These are phyloP conservation scores for Ferrisia virgata DNA, from an alignment of 2,888 invertebrate species.

Conservation along the genomic window DNA sequence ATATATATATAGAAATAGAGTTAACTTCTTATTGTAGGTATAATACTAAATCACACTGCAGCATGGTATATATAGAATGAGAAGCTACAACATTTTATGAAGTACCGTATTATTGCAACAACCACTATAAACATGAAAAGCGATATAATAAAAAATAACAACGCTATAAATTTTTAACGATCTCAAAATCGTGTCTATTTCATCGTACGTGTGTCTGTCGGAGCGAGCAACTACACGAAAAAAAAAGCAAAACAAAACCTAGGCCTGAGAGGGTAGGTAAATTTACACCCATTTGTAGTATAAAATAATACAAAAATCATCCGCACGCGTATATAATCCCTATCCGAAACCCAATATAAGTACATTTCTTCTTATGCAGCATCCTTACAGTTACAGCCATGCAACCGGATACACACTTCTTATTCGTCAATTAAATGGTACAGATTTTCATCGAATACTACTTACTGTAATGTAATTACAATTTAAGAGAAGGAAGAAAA, in stretches of 20 bases:
- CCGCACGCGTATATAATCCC: too few relatives aligned
- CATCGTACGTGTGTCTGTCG: background rate
- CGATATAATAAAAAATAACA: constrained; percentile 33
- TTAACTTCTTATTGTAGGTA: background rate
- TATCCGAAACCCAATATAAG: background rate
- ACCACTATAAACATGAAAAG: constrained; percentile 31
- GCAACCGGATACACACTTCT: background rate
- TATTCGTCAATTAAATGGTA: background rate
- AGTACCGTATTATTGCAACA: constrained; percentile 25
- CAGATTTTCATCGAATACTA: background rate
- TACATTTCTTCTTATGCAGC: too few relatives aligned
- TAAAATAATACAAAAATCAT: too few relatives aligned
- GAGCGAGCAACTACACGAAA: background rate
- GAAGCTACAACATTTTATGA: constrained; percentile 16
- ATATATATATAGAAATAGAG: background rate
- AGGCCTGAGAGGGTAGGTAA: background rate
- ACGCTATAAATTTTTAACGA: constrained; percentile 33
- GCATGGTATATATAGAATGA: too few relatives aligned
- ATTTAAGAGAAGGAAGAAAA: too few relatives aligned
- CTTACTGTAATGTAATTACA: too few relatives aligned
- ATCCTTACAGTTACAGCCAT: background rate
- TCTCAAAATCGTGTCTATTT: constrained; percentile 15
- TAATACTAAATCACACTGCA: constrained; percentile 6
- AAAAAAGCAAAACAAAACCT: background rate
- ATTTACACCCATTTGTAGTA: background rate